Evolutionary conservation across 53 echinoderm and acorn worm species (phyloP).

Genomic region (Arbacia lixula): DNA sequence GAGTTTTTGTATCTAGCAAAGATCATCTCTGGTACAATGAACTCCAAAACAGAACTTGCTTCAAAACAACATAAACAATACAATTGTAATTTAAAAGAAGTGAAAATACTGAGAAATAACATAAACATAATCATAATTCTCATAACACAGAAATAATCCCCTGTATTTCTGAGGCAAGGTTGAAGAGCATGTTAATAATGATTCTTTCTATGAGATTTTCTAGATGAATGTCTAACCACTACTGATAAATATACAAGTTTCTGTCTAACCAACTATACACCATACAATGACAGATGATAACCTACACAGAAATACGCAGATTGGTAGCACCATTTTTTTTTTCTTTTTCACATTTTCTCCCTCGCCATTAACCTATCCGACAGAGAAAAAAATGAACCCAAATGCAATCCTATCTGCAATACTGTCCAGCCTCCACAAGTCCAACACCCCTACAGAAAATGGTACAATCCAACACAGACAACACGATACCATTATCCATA

Average conservation of each 20-base stretch:
- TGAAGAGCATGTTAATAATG: constrained; percentile 24
- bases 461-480: background rate
- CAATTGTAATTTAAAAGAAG: constrained; percentile 22
- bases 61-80: constrained; percentile 26
- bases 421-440: background rate
- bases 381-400: too few species aligned
- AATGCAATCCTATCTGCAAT: too few species aligned
- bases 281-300: constrained; percentile 9
- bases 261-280: background rate
- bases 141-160: constrained; percentile 50
- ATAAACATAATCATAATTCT: constrained; percentile 38
- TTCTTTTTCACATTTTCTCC: too few species aligned
- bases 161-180: constrained; percentile 56
- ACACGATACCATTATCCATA: too few species aligned
- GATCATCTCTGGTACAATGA: background rate
- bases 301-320: constrained; percentile 34
- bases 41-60: constrained; percentile 15
- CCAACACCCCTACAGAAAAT: background rate
- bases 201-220: constrained; percentile 11
- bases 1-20: background rate
- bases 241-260: constrained; percentile 55
- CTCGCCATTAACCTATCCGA: too few species aligned
- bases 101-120: constrained; percentile 52
- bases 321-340: constrained; percentile 50
- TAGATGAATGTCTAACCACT: constrained; percentile 52